Base-by-base conservation (phyloP, 2,113 vertebrate genomes). In the Steatornis caripensis region DNA sequence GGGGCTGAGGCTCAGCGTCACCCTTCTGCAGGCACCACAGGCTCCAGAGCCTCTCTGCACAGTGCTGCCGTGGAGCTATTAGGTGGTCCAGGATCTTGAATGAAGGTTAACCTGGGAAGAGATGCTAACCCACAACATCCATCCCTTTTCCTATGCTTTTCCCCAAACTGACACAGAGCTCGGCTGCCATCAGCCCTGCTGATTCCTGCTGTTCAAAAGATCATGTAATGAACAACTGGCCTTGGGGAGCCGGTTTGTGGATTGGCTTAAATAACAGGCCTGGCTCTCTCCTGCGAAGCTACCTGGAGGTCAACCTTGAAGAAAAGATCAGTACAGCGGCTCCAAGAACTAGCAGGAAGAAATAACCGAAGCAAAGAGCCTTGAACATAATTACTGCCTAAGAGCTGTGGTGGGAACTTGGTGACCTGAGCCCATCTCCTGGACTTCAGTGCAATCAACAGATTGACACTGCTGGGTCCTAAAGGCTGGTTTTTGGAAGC, bases 361-460 rank as follows among this genome's bases (percentile, higher is more conserved):
- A 89, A 94, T 82, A 93, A 92, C 74, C 2, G 8, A 91, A 87
- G 77, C 77, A 95, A 89, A 96, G 80, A 92, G 84, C 77, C 87
- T 91, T 82, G 90, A 93, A 89, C 80, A 48, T 97, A 95, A 97
- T 93, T 96, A 92, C 61, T 84, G 74, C 32, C 74, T 93, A 85
- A 94, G 74, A 96, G 91, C 89, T 83, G 65, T 1, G 8, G 60
- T 91, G 62, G 84, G 87, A 95, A 32, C 93, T 87, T 55, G 1
- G 60, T 0, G 66, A 95, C 91, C 93, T 87, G 89, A 91, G 94
- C 48, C 74, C 70, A 69, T 95, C 89, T 95, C 77, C 54, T 39
- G 54, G 70, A 91, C 87, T 65, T 70, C 24, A 87, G 58, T 74
- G 86, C 87, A 87, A 91, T 94, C 86, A 78, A 80, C 66, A 92